Percentiles rank a stretch among this genome's conserved stretches.
phyloP scores from a whole-genome alignment of 2,113 vertebrate species.

The Petrocephalus microphthalmus region DNA sequence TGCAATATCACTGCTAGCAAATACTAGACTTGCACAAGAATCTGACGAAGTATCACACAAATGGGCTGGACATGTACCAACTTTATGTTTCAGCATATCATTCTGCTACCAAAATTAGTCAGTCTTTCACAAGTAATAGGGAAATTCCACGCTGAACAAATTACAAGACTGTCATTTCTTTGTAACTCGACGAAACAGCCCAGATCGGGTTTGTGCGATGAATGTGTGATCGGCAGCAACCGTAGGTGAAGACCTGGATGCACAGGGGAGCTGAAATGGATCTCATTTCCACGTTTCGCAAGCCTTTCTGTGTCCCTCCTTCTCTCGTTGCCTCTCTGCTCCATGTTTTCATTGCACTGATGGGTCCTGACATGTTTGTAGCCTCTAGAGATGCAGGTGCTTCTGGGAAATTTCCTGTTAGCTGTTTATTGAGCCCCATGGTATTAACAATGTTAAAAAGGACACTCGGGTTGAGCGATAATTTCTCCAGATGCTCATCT shows the following conservation, averaged over 20 bases:
- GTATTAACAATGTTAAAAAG: background rate
- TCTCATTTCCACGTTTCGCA: background rate
- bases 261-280: background rate
- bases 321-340: background rate
- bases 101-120: background rate
- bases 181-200: background rate
- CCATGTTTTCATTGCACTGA: background rate
- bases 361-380: background rate
- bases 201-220: background rate
- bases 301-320: background rate
- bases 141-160: background rate
- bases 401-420: background rate
- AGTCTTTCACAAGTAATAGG: slow-evolving; percentile 9
- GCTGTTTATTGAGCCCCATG: background rate
- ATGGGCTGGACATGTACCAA: background rate
- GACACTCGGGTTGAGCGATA: background rate
- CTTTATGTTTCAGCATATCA: background rate
- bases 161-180: slow-evolving; percentile 15
- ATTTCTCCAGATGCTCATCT: background rate
- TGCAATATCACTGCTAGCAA: background rate
- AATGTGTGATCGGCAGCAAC: background rate
- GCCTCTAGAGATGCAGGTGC: background rate
- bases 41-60: background rate
- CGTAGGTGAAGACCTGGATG: background rate
- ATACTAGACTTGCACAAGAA: background rate